These are phyloP conservation scores for Ptiloglossa arizonensis DNA, from an alignment of 1,140 invertebrate genomes.

Conservation along the genomic window DNA sequence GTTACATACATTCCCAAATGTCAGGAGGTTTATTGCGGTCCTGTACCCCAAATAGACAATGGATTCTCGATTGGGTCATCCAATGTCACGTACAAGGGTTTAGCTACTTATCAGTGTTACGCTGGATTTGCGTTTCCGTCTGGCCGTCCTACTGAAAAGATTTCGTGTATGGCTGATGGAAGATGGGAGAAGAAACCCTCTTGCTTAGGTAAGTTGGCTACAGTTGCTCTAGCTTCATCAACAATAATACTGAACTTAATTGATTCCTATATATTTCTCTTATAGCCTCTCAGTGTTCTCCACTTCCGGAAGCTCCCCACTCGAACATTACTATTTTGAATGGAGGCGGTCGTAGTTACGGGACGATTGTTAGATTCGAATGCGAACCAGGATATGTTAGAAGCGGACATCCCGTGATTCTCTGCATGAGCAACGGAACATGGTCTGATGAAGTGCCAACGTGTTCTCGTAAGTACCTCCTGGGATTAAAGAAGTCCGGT, in stretches of 20 bases:
- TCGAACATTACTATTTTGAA: slow-evolving; percentile 95
- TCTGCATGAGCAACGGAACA: slow-evolving; percentile 97
- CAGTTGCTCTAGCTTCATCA: neutral
- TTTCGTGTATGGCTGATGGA: slow-evolving; percentile 93
- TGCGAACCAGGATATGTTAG: slow-evolving; percentile 96
- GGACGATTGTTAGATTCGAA: slow-evolving; percentile 96
- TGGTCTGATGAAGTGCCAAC: slow-evolving; percentile 96
- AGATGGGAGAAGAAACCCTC: slow-evolving; percentile 95
- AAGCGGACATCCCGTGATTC: slow-evolving; percentile 92
- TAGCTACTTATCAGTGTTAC: slow-evolving; percentile 97
- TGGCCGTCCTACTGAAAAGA: slow-evolving; percentile 92
- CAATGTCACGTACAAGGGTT: slow-evolving; percentile 95
- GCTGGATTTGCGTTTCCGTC: slow-evolving; percentile 97
- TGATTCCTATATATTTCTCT: neutral
- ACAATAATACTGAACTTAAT: neutral
- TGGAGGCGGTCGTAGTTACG: slow-evolving; percentile 96
- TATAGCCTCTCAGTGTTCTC: slow-evolving; percentile 94
- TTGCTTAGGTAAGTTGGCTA: slow-evolving; percentile 87
- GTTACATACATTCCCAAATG: slow-evolving; percentile 95
- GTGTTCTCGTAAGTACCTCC: slow-evolving; percentile 87
- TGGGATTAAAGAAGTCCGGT: neutral
- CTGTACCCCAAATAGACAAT: slow-evolving; percentile 98
- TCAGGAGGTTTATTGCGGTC: slow-evolving; percentile 98
- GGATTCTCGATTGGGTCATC: slow-evolving; percentile 97
- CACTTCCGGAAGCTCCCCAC: slow-evolving; percentile 92